Evolutionary conservation across 2,797 vertebrate species (phyloP), one percentile per base, ranked within the genome.

Genomic region (Cryptoprocta ferox): DNA sequence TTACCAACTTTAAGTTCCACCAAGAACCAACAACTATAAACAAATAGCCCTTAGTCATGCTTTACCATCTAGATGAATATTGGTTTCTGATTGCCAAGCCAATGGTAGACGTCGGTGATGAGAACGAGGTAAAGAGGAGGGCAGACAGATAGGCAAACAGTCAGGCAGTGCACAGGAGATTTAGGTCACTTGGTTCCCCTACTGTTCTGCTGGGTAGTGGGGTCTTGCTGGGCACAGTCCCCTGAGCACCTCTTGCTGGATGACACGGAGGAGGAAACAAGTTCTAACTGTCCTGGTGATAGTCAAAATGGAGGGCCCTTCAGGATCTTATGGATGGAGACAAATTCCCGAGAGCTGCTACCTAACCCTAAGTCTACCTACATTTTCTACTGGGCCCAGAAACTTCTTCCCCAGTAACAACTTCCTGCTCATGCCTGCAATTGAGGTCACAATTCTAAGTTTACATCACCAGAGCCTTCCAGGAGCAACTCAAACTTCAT

Each of bases 371-470:
- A 95, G 65, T 70, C 92, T 97, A 97, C 82, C 96, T 98, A 98
- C 97, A 98, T 97, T 98, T 98, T 97, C 92, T 97, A 97, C 48
- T 39, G 81, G 85, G 90, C 76, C 92, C 94, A 79, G 59, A 95
- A 95, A 85, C 82, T 91, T 92, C 83, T 93, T 96, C 59, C 79
- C 37, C 5, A 85, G 75, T 97, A 66, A 91, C 12, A 86, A 70
- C 50, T 76, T 99, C 70, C 32, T 88, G 48, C 63, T 91, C 68
- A 70, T 87, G 56, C 32, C 63, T 71, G 18, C 66, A 24, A 30
- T 92, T 94, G 81, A 98, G 95, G 96, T 98, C 97, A 98, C 73
- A 98, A 97, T 96, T 96, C 97, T 96, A 88, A 88, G 85, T 92
- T 97, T 96, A 97, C 95, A 97, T 98, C 97, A 97, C 93, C 66